These are phyloP conservation scores for Meliscaeva auricollis DNA, from an alignment of 2,888 invertebrate genomes.

Conservation along the genomic window DNA sequence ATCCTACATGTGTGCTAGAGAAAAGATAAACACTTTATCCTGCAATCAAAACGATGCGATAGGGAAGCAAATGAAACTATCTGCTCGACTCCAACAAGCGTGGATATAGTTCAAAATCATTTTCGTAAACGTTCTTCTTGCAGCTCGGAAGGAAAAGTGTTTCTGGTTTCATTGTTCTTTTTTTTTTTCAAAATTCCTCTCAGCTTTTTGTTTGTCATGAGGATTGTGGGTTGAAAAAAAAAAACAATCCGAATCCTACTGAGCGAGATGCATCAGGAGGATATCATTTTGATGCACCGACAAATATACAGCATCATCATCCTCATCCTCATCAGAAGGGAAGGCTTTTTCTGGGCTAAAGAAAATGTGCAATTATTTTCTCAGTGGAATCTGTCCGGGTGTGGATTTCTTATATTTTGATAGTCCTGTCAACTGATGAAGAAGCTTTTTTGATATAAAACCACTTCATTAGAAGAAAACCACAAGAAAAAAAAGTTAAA, in stretches of 20 bases:
- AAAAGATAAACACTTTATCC: constrained; percentile 75
- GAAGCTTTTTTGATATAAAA: constrained; percentile 16
- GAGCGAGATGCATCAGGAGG: constrained; percentile 9
- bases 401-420: constrained; percentile 50
- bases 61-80: constrained; percentile 35
- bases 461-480: constrained; percentile 9
- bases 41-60: constrained; percentile 69
- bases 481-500: constrained; percentile 16
- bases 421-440: constrained; percentile 50
- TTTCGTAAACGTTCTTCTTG: constrained; percentile 14
- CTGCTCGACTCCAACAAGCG: neutral
- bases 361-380: constrained; percentile 50
- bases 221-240: neutral
- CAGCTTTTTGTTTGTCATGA: constrained; percentile 19
- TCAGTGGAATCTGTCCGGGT: constrained; percentile 66
- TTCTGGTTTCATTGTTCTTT: constrained; percentile 52
- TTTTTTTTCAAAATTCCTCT: constrained; percentile 55
- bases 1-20: constrained; percentile 54
- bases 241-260: constrained; percentile 4
- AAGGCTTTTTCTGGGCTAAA: neutral
- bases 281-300: constrained; percentile 1
- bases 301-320: neutral
- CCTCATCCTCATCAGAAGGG: no score
- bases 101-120: constrained; percentile 1
- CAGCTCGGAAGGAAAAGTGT: constrained; percentile 65